Conservation (phyloP, 2,888 invertebrate genomes). For the Luperina nickerlii region DNA sequence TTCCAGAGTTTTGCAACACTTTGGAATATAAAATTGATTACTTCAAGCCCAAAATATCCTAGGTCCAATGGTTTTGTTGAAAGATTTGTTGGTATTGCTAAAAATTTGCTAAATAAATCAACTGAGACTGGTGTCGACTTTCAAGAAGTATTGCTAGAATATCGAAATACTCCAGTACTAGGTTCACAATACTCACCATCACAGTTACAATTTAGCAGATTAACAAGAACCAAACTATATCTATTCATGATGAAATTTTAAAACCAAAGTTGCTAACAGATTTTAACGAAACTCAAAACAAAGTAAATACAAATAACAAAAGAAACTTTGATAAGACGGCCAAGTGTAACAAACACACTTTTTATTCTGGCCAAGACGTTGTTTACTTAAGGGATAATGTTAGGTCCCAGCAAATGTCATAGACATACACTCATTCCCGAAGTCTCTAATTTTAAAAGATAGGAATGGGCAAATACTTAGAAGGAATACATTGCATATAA, state of each 20-base stretch:
- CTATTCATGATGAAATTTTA: background rate
- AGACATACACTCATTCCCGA: background rate
- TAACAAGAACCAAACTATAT: background rate
- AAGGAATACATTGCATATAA: background rate
- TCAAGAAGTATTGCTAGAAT: background rate
- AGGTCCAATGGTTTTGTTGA: background rate
- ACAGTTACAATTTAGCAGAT: background rate
- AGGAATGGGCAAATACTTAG: too few species aligned
- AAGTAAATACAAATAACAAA: conserved; percentile 1
- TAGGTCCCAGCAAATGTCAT: background rate
- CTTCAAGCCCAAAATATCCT: too few species aligned
- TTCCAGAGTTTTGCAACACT: background rate
- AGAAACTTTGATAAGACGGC: background rate
- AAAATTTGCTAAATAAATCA: too few species aligned
- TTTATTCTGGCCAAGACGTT: background rate
- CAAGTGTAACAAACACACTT: background rate
- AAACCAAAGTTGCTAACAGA: background rate
- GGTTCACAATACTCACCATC: conserved; percentile 3
- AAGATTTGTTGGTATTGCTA: background rate
- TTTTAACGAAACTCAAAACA: background rate
- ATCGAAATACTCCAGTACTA: background rate
- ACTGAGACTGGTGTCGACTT: background rate
- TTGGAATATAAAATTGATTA: too few species aligned
- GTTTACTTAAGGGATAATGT: background rate
- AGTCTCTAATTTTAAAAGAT: too few species aligned